Percentiles rank a stretch among this genome's conserved stretches.
Conservation (phyloP, 2,888 invertebrate species). For the Drosophila percnosoma region DNA sequence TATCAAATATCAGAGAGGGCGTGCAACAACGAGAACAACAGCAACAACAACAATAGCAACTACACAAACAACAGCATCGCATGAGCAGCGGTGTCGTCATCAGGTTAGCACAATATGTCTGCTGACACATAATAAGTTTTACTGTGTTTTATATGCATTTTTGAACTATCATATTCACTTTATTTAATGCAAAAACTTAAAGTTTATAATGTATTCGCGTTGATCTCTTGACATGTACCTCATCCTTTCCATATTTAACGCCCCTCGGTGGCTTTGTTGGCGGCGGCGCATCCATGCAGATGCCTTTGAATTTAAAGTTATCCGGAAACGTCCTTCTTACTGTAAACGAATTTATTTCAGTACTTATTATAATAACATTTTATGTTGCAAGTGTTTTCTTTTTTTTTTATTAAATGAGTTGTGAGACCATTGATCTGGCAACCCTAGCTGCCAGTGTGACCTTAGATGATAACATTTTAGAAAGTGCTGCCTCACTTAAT, state of each 20-base stretch:
- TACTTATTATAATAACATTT: constrained; percentile 41
- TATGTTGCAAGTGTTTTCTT: constrained; percentile 37
- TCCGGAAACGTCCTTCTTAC: constrained; percentile 46
- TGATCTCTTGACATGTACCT: constrained; percentile 86
- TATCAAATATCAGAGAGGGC: constrained; percentile 59
- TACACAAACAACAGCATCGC: constrained; percentile 19
- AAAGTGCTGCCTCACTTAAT: neutral
- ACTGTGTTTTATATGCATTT: no score
- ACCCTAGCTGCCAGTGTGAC: constrained; percentile 38
- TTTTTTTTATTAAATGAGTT: constrained; percentile 43
- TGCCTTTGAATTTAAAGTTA: constrained; percentile 34
- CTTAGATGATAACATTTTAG: neutral
- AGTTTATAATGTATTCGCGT: constrained; percentile 1
- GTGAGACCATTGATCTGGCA: constrained; percentile 25
- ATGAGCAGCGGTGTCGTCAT: constrained; percentile 64
- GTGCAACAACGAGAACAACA: constrained; percentile 54
- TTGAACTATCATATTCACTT: neutral
- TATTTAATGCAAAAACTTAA: neutral
- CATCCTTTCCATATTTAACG: constrained; percentile 94
- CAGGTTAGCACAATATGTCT: constrained; percentile 12
- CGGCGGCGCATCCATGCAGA: constrained; percentile 88
- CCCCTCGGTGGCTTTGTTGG: constrained; percentile 94
- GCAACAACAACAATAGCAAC: constrained; percentile 11
- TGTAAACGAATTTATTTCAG: constrained; percentile 25
- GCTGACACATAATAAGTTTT: neutral